Evolutionary conservation across 2,797 vertebrate genomes (phyloP), one percentile per base, ranked within the genome.

Genomic region (Alauda arvensis): DNA sequence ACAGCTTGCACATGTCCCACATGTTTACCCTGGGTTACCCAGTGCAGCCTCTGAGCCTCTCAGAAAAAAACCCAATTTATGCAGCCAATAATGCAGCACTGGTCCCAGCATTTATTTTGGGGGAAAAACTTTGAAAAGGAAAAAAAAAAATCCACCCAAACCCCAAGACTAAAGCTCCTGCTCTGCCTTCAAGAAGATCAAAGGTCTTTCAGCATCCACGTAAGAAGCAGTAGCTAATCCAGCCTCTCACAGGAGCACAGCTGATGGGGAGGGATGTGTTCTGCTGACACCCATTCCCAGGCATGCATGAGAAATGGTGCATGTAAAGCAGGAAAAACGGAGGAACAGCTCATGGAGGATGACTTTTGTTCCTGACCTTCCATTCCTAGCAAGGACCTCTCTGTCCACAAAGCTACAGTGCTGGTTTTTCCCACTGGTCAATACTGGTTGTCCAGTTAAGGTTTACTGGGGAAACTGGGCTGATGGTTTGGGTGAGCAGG

Each of bases 291-390:
- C 72, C 49, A 4, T 57, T 83, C 84, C 90, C 4, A 88, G 88
- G 90, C 83, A 94, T 92, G 93, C 93, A 94, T 92, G 78, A 62
- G 81, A 78, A 92, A 60, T 57, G 34, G 7, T 72, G 75, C 66
- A 60, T 52, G 9, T 46, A 40, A 80, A 92, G 90, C 49, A 77
- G 72, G 21, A 62, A 51, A 80, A 59, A 87, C 67, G 79, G 45
- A 87, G 67, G 56, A 65, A 6, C 49, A 77, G 75, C 31, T 61
- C 63, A 19, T 48, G 68, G 87, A 26, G 14, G 56, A 52, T 5
- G 31, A 31, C 9, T 10, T 76, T 85, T 75, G 42, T 43, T 28
- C 53, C 59, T 89, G 34, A 56, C 34, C 19, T 39, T 66, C 43
- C 24, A 29, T 33, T 14, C 34, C 43, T 9, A 29, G 26, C 39